phyloP scores from a whole-genome alignment of 2,113 vertebrate genomes.

The Desmodus rotundus region DNA sequence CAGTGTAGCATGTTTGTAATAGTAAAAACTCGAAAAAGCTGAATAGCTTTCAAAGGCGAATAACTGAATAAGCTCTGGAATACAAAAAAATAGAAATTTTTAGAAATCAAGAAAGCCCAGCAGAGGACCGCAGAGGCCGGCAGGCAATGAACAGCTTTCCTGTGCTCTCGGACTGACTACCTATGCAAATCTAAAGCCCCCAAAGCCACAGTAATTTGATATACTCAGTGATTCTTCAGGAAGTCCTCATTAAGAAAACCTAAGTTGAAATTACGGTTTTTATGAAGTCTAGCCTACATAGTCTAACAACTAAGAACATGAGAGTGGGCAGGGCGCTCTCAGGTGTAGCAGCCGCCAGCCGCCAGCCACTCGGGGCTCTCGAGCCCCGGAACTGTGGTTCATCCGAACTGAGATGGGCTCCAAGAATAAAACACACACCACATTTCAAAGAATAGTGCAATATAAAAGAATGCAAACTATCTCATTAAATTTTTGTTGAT shows the following conservation, averaged over 20 bases:
- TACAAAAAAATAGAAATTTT: neutral
- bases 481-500: neutral
- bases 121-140: neutral
- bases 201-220: neutral
- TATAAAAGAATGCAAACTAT: neutral
- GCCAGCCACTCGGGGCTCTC: no score
- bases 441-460: neutral
- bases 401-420: neutral
- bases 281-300: neutral
- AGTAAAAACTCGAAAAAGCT: neutral
- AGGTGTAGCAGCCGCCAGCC: neutral
- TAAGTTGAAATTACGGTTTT: neutral
- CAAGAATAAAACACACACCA: neutral
- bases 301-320: neutral
- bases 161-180: neutral
- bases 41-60: neutral
- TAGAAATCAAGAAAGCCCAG: neutral
- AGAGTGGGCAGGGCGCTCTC: neutral
- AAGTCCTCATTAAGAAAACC: neutral
- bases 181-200: neutral
- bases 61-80: neutral
- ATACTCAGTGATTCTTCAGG: neutral
- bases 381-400: neutral
- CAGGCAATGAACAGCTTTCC: neutral
- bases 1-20: neutral